Conservation (phyloP, 2,113 vertebrate genomes). For the Paracanthobrama guichenoti region DNA sequence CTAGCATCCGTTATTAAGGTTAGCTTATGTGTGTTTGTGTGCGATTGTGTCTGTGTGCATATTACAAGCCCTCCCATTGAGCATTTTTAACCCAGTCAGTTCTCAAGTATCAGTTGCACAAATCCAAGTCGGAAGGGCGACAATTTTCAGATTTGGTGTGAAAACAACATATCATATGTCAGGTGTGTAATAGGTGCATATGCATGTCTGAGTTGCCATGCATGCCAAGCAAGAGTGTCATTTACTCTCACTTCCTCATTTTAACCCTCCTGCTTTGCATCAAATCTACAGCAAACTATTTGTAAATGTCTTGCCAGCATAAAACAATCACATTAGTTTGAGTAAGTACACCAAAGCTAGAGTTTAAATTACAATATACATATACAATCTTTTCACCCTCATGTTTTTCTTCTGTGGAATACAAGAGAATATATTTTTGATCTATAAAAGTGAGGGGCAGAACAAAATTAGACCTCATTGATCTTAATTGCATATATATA, state of each 20-base stretch:
- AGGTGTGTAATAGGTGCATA: slow-evolving; percentile 23
- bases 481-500: not conserved
- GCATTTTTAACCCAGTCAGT: slow-evolving; percentile 35
- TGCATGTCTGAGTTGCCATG: not conserved
- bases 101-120: slow-evolving; percentile 42
- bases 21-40: slow-evolving; percentile 27
- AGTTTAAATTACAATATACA: not conserved
- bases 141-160: slow-evolving; percentile 44
- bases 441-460: not conserved
- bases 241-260: not conserved
- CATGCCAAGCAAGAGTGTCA: not conserved
- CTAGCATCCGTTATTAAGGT: slow-evolving; percentile 1
- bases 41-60: slow-evolving; percentile 34
- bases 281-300: slow-evolving; percentile 14
- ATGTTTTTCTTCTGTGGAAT: too few species aligned
- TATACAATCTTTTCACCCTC: not conserved
- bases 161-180: slow-evolving; percentile 18
- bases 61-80: not conserved
- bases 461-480: not conserved
- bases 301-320: slow-evolving; percentile 2
- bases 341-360: not conserved
- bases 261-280: slow-evolving; percentile 21
- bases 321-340: not conserved
- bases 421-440: not conserved
- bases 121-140: slow-evolving; percentile 40